A percentile compares a stretch with the other conserved stretches of the same genome.
Evolutionary conservation across 2,797 vertebrate species (phyloP).

Genomic region (Erethizon dorsatum): DNA sequence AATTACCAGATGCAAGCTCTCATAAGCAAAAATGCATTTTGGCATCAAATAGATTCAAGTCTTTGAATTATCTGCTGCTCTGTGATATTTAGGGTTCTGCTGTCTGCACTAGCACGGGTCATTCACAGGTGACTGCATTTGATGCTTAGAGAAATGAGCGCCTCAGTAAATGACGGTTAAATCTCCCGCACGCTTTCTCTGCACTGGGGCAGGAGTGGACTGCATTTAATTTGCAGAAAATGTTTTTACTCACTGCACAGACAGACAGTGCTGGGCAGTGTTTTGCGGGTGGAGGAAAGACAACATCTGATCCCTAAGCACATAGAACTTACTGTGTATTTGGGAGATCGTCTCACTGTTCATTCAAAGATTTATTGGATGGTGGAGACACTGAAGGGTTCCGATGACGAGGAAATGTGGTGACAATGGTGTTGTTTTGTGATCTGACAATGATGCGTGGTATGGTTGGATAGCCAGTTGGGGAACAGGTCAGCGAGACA

Average conservation of each 20-base stretch:
- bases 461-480: background rate
- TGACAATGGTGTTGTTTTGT: background rate
- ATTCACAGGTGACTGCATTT: constrained; percentile 21
- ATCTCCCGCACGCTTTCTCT: background rate
- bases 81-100: constrained; percentile 20
- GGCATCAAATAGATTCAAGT: background rate
- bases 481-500: background rate
- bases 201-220: background rate
- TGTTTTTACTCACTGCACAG: background rate
- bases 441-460: background rate
- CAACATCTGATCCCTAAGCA: background rate
- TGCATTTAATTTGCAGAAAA: background rate
- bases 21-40: constrained; percentile 28
- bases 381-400: constrained; percentile 4
- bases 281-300: background rate
- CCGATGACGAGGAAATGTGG: background rate
- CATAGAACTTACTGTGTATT: background rate
- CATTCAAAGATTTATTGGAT: background rate
- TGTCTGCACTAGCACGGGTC: background rate
- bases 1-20: constrained; percentile 30
- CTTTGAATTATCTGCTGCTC: constrained; percentile 35
- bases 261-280: background rate
- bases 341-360: background rate
- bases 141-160: constrained; percentile 53
- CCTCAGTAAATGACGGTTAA: background rate